Evolutionary conservation across 2,888 invertebrate genomes (phyloP).

Genomic region (Camponotus fellah): DNA sequence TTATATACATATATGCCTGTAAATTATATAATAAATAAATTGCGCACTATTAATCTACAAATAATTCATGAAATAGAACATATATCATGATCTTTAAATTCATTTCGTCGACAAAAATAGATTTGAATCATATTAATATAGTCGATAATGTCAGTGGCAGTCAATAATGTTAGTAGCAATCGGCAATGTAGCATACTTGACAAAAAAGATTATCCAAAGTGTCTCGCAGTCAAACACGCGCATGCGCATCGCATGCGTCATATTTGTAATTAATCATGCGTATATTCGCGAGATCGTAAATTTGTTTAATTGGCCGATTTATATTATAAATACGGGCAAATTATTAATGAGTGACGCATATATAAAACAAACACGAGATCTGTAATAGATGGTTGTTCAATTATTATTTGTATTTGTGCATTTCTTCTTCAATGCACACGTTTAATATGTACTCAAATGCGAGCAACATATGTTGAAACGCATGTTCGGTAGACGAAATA

Average conservation of each 20-base stretch:
- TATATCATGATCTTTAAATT: not conserved
- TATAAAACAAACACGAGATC: not conserved
- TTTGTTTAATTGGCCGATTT: not conserved
- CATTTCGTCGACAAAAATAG: not conserved
- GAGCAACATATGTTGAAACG: not conserved
- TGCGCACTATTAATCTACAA: not conserved
- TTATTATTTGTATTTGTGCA: not conserved
- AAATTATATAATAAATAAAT: not conserved
- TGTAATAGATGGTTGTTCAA: not conserved
- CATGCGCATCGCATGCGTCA: not conserved
- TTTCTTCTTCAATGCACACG: not conserved
- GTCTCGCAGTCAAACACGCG: not conserved
- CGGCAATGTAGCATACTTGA: not conserved
- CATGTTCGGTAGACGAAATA: not conserved
- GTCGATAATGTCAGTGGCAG: not conserved
- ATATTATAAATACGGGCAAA: not conserved
- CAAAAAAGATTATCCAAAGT: not conserved
- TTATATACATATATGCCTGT: not conserved
- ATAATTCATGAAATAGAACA: not conserved
- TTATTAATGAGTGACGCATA: not conserved
- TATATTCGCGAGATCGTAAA: not conserved
- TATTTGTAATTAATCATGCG: not conserved
- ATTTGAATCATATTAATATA: not conserved
- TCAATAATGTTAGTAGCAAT: not conserved
- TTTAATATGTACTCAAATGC: not conserved